Base-by-base conservation (phyloP, 2,113 vertebrate species). In the Neotoma lepida region DNA sequence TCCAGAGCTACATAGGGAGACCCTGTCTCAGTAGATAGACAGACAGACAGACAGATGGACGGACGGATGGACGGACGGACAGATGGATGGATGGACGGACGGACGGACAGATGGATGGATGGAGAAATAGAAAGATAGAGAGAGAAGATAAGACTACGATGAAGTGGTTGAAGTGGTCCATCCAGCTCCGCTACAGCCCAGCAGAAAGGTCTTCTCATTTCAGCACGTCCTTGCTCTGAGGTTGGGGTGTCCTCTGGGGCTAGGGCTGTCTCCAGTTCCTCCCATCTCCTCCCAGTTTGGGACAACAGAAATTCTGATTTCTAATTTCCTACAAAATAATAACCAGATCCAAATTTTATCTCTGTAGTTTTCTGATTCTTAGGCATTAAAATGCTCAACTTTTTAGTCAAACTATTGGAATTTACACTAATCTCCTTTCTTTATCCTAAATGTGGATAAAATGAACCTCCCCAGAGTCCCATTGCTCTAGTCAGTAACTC, bases 341-440 rank as follows among this genome's bases (percentile, higher is more conserved):
- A 68, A 39, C 70, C 49, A 0, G 15, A 68, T 9, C 35, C 10
- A 71, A 91, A 89, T 73, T 88, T 49, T 41, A 88, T 64, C 44
- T n/a, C 41, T 81, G 8, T 15, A 54, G 92, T 85, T 96, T 92
- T 70, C 73, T 95, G 30, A 94, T 49, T 95, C 88, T 51, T 7
- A 0, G 18, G 14, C 9, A 66, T 17, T 71, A 63, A 91, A 90
- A 88, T 90, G 44, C 30, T 87, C 70, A 92, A 70, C 56, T 74
- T 61, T 80, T 49, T 61, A 86, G 77, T 68, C 9, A 84, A 4
- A 73, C 35, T 76, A 54, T 44, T 54, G 54, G 49, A 90, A 44
- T 70, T 85, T 24, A 51, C 4, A 87, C 41, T 49, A 66, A 77
- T 68, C 92, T 91, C 71, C 41, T 95, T 91, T 77, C 33, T 94